Evolutionary conservation across 2,797 vertebrate genomes (phyloP).

Genomic region (Dromococcyx pavoninus): DNA sequence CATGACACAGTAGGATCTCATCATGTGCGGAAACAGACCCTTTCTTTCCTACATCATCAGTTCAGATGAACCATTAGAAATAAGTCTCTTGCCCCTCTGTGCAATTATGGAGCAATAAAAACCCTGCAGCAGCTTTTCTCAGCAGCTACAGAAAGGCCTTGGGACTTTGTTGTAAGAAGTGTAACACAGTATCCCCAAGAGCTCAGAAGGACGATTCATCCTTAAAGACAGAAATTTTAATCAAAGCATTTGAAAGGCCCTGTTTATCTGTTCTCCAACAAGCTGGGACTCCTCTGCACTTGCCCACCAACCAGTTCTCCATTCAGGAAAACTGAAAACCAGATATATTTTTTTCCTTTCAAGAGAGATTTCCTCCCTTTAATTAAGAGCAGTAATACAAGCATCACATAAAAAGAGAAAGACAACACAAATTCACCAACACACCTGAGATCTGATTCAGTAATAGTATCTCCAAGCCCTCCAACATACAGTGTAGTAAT

Average conservation of each 20-base stretch:
- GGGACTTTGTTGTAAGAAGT: not conserved
- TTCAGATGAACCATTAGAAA: not conserved
- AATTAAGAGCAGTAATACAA: not conserved
- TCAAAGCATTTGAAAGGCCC: not conserved
- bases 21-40: accelerated
- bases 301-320: not conserved
- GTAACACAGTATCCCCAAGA: not conserved
- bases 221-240: not conserved
- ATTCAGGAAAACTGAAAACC: not conserved
- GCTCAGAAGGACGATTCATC: constrained; percentile 6
- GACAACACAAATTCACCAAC: not conserved
- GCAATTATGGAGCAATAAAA: not conserved
- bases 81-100: not conserved
- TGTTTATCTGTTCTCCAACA: not conserved
- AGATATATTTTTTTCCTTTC: not conserved
- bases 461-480: constrained; percentile 93
- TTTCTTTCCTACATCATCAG: not conserved
- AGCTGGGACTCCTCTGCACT: constrained; percentile 31
- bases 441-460: constrained; percentile 94
- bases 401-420: not conserved
- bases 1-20: not conserved
- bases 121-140: not conserved
- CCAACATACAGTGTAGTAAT: constrained; percentile 97
- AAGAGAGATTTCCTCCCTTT: not conserved
- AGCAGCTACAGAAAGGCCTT: not conserved